Conservation (phyloP, 2,888 invertebrate species). For the Ypsolopha scabrella region DNA sequence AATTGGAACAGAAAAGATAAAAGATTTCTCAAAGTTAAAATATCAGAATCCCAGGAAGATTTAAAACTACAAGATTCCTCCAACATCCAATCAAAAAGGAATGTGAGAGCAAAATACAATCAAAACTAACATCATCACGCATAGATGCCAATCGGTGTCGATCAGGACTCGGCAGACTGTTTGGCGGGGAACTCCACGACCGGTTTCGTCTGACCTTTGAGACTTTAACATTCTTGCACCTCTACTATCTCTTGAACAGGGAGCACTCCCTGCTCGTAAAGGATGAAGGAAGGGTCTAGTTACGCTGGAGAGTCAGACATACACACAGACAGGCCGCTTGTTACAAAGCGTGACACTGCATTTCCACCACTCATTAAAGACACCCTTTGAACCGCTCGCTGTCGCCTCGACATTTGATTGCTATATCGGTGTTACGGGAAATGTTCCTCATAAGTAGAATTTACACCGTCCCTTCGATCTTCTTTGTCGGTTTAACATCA, state of each 20-base stretch:
- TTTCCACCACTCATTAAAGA: constrained; percentile 37
- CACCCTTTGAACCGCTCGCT: constrained; percentile 21
- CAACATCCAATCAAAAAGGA: neutral
- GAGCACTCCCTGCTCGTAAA: no score
- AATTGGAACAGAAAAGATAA: no score
- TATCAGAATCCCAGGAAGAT: no score
- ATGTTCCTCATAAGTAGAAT: neutral
- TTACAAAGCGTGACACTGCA: constrained; percentile 59
- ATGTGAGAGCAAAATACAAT: constrained; percentile 3
- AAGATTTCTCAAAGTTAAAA: no score
- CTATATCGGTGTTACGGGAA: constrained; percentile 4
- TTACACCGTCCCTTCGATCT: constrained; percentile 1
- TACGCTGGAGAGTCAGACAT: constrained; percentile 1
- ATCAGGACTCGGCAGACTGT: constrained; percentile 11
- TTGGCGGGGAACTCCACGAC: constrained; percentile 5
- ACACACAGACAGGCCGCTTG: constrained; percentile 26
- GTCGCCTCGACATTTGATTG: constrained; percentile 1
- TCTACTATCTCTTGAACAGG: neutral
- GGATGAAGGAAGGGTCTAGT: neutral
- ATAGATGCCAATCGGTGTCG: constrained; percentile 7
- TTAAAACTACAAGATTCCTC: neutral
- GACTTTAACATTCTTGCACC: neutral
- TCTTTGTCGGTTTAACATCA: neutral
- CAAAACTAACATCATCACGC: constrained; percentile 7
- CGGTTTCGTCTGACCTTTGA: neutral